Evolutionary conservation across 92 coral and sea anemone species (phyloP), one percentile per base, ranked within the genome.

Genomic region (Phenganax marumi): DNA sequence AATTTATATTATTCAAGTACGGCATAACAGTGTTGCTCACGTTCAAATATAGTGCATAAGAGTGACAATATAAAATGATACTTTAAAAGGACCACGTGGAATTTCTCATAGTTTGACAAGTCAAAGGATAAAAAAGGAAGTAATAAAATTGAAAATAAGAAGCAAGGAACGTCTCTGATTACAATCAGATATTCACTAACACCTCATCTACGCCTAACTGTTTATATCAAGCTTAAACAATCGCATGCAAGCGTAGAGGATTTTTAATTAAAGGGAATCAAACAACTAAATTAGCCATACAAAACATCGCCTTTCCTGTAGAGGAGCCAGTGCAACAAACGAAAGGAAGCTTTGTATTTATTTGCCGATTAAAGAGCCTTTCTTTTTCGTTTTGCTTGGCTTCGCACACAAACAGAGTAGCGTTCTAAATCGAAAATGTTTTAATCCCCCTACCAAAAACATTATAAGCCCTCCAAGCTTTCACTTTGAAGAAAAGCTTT

Each of bases 341-440:
- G 81, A 76, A 76, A 76, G 81, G 79, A 74, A 74, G 53, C 17
- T 54, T 56, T 51, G 17, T 76, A 56, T 76, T 76, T 54, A 57
- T 49, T 39, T 76, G 57, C 19, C 68, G 81, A 76, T 76, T 56
- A 56, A 12, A 52, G 53, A 74, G 46, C 62, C 64, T 74, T 74
- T 52, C n/a, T 17, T 21, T 24, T 50, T 74, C 62, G 61, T 52
- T 74, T 50, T 55, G 79, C 19, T 19, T 51, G 46, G 62, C 61
- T 50, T 25, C 57, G 57, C 57, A 16, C 81, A 48, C 81, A 76
- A 56, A 76, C 24, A 76, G 68, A 54, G 39, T 54, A 56, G 68
- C 19, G 68, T 23, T 56, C 50, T 52, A 76, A 18, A 76, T 76
- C 57, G 68, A 48, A 76, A 76, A 24, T 54, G 17, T 76, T 58